Evolutionary conservation across 2,113 vertebrate genomes (phyloP).

Genomic region (Glaucidium brasilianum): DNA sequence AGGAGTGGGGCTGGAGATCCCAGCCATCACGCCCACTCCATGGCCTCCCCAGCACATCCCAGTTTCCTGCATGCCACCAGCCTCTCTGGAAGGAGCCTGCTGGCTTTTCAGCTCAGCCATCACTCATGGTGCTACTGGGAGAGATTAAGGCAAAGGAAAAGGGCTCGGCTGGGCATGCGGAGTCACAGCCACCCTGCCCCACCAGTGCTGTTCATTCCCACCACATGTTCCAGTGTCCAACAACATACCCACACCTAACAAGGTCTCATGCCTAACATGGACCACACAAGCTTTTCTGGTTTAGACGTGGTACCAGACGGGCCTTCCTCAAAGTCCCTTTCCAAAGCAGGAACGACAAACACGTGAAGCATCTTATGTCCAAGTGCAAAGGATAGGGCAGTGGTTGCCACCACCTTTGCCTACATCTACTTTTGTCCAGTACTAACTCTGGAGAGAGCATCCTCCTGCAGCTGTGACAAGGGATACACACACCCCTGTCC

Average conservation of each 20-base stretch:
- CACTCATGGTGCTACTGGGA: rapidly evolving
- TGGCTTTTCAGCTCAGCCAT: neutral
- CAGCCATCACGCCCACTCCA: neutral
- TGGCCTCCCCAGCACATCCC: neutral
- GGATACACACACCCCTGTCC: rapidly evolving
- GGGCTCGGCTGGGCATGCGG: rapidly evolving
- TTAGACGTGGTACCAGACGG: neutral
- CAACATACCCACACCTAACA: neutral
- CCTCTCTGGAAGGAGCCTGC: neutral
- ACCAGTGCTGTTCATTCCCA: neutral
- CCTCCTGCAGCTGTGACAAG: neutral
- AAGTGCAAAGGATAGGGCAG: rapidly evolving
- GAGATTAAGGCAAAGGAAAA: neutral
- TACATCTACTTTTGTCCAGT: neutral
- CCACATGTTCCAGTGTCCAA: neutral
- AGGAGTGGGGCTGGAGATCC: neutral
- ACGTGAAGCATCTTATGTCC: rapidly evolving
- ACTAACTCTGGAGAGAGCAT: neutral
- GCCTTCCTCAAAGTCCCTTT: neutral
- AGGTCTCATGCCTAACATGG: neutral
- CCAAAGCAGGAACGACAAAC: rapidly evolving
- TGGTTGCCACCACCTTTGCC: neutral
- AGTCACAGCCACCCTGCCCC: neutral
- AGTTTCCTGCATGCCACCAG: neutral
- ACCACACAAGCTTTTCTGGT: neutral